Evolutionary conservation across 2,888 invertebrate species (phyloP), one percentile per base, ranked within the genome.

Genomic region (Mesochorus sp.): DNA sequence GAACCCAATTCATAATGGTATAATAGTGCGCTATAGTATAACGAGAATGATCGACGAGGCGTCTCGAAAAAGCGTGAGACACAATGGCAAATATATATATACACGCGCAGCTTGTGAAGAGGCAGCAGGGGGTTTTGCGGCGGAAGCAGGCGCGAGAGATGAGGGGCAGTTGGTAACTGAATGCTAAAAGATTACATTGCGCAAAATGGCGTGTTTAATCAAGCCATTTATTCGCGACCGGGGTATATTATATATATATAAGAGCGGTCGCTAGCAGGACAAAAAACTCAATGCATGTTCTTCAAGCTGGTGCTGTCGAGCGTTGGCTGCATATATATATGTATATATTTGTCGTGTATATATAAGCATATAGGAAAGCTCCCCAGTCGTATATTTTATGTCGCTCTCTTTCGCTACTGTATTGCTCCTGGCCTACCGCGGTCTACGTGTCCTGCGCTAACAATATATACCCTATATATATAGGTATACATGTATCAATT

Each of bases 191-290:
- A 87, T 87, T 86, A 80, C 84, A 86, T 87, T 87, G 86, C 85
- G 85, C 82, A 86, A 88, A 88, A 86, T 87, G 85, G 87, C 85
- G 84, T 82, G 80, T 84, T 88, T 87, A 88, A 88, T 88, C 87
- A 87, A 85, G 81, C 87, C 85, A 85, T 86, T 88, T 88, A 87
- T 88, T 87, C 87, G 83, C 80, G 76, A 78, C 68, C 80, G 74
- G 12, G 28, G 14, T 17, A 44, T 55, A 59, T 49, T 75, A 42
- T 64, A 47, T 31, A 57, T 59, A 61, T 39, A 39, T 17, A 39
- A 55, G 24, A 67, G 42, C 31, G 39, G 17, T 71, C 31, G 47
- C 61, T 42, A 64, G 19, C 28, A 19, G 26, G 2, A 55, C 37
- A 55, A 34, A n/a, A 55, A 72, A 62, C 19, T 44, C 55, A 31